phyloP scores from a whole-genome alignment of 2,113 vertebrate genomes.

The Geococcyx californianus region DNA sequence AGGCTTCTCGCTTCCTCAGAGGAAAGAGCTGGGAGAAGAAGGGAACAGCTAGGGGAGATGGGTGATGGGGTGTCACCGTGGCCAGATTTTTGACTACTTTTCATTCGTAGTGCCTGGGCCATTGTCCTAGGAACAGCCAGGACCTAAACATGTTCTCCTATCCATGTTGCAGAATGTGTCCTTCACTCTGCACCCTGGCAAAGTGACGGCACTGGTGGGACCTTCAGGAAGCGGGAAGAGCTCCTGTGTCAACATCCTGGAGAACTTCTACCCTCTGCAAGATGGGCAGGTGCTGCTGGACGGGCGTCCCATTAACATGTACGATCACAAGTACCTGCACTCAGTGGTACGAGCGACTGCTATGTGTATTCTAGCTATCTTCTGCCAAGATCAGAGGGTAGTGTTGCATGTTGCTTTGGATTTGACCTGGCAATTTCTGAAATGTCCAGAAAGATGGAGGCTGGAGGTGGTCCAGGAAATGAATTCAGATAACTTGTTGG shows the following conservation, averaged over 20 bases:
- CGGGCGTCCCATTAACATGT: slow-evolving; percentile 81
- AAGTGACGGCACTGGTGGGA: slow-evolving; percentile 92
- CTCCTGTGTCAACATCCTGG: slow-evolving; percentile 92
- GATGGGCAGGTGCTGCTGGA: slow-evolving; percentile 90
- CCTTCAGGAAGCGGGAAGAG: slow-evolving; percentile 96
- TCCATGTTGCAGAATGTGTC: slow-evolving; percentile 82
- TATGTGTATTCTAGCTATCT: not conserved
- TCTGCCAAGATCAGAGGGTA: not conserved
- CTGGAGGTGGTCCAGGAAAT: not conserved
- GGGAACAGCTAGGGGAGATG: not conserved
- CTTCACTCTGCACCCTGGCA: slow-evolving; percentile 87
- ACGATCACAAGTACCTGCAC: slow-evolving; percentile 91
- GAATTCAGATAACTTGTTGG: not conserved
- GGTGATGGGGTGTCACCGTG: not conserved
- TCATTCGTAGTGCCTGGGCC: not conserved
- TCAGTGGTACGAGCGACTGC: slow-evolving; percentile 80
- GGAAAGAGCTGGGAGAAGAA: no score
- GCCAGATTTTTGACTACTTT: not conserved
- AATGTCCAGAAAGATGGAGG: not conserved
- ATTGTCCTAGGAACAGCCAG: not conserved
- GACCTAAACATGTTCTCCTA: not conserved
- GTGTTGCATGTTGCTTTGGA: not conserved
- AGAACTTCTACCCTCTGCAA: slow-evolving; percentile 92
- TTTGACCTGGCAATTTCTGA: not conserved
- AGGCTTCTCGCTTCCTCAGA: not conserved